phyloP scores from a whole-genome alignment of 2,113 vertebrate genomes.

The Amazona guildingii region DNA sequence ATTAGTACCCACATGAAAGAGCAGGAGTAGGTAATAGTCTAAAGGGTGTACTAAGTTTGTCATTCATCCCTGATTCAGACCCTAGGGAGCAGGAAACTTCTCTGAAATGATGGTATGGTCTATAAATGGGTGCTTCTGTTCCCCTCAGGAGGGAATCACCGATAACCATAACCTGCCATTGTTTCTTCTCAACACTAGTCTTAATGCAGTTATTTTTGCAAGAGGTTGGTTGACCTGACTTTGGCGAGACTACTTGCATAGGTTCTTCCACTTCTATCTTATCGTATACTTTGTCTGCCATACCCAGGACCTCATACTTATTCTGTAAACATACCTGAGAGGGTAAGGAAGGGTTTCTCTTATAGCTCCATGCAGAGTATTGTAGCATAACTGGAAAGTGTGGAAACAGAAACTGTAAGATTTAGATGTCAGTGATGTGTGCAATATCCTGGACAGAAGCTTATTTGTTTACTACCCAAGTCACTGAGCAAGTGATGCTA shows the following conservation, averaged over 20 bases:
- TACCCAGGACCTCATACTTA: not conserved
- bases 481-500: not conserved
- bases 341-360: not conserved
- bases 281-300: fast-evolving
- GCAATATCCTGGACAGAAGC: not conserved
- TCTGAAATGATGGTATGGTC: not conserved
- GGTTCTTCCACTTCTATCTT: not conserved
- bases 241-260: not conserved
- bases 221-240: not conserved
- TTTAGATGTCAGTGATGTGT: not conserved
- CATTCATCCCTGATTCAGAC: not conserved
- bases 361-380: not conserved
- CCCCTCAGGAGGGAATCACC: not conserved
- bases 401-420: not conserved
- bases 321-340: not conserved
- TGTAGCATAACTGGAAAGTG: not conserved
- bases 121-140: not conserved
- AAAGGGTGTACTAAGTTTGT: not conserved
- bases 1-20: not conserved
- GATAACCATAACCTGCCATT: not conserved
- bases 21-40: not conserved
- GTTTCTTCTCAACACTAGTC: not conserved
- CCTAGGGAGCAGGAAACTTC: not conserved
- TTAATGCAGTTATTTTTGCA: not conserved
- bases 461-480: not conserved